phyloP scores from a whole-genome alignment of 2,888 invertebrate genomes.

The Eilema sororculum region DNA sequence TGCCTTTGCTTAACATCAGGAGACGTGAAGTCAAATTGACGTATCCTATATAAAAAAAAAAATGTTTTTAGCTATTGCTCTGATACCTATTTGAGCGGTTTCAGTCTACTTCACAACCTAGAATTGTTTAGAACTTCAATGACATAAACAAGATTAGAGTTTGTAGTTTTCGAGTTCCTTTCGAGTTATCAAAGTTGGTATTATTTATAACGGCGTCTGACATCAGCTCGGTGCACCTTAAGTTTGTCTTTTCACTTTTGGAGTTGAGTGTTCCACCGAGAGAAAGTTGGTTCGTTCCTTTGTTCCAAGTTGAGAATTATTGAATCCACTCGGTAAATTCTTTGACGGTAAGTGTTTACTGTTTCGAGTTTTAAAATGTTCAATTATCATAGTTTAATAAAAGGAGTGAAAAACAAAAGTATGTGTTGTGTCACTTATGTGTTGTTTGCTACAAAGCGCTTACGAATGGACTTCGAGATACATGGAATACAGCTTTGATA shows the following conservation, averaged over 20 bases:
- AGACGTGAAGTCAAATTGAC: no score
- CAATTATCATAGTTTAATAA: neutral
- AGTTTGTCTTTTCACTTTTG: constrained; percentile 38
- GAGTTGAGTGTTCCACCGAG: constrained; percentile 21
- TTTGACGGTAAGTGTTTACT: constrained; percentile 21
- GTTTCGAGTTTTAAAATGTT: constrained; percentile 23
- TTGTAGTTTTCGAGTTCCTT: neutral
- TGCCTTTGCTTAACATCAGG: no score
- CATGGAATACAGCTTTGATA: neutral
- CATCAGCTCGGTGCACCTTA: constrained; percentile 29
- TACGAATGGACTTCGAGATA: neutral
- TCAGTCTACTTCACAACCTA: neutral
- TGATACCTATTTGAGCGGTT: neutral
- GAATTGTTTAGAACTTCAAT: constrained; percentile 4
- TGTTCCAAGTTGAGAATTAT: constrained; percentile 36
- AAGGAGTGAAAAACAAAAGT: neutral
- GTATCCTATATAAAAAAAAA: no score
- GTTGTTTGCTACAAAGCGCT: neutral
- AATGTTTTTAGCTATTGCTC: no score
- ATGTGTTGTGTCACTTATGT: neutral
- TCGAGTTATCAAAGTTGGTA: constrained; percentile 24
- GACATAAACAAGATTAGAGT: neutral
- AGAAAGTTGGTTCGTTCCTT: constrained; percentile 36
- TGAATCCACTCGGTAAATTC: constrained; percentile 32
- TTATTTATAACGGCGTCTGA: constrained; percentile 36